phyloP scores from a whole-genome alignment of 2,113 vertebrate genomes.

The Notarius lentiginosus region DNA sequence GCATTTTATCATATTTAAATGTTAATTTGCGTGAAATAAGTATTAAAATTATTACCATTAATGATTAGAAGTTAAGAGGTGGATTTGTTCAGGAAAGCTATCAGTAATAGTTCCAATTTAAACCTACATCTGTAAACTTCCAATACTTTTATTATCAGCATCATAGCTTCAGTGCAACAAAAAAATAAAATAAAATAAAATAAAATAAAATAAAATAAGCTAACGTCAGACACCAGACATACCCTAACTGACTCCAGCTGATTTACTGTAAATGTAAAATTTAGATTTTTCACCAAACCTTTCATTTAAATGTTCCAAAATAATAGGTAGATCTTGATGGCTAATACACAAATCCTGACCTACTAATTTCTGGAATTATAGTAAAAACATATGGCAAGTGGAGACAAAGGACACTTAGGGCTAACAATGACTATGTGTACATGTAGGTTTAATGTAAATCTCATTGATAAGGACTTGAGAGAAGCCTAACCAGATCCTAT shows the following conservation, averaged over 20 bases:
- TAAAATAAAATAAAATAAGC: background rate
- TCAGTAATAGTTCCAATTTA: background rate
- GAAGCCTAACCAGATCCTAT: slow-evolving; percentile 53
- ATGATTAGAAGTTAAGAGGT: background rate
- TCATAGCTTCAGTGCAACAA: background rate
- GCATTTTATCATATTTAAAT: no score
- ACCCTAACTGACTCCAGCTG: background rate
- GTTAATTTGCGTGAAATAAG: no score
- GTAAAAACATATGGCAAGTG: background rate
- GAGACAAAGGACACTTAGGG: background rate
- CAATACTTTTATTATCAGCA: background rate
- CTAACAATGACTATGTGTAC: slow-evolving; percentile 49
- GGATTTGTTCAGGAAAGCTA: background rate
- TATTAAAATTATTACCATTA: no score
- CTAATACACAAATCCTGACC: background rate
- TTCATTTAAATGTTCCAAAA: background rate
- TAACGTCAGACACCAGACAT: background rate
- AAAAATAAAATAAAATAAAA: background rate
- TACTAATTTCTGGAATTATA: background rate
- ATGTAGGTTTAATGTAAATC: slow-evolving; percentile 58
- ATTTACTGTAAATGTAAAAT: background rate
- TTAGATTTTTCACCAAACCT: background rate
- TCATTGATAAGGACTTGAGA: slow-evolving; percentile 61
- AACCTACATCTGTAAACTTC: background rate
- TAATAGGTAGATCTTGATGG: background rate